These are phyloP conservation scores for Trissolcus basalis DNA, from an alignment of 1,140 invertebrate genomes.

Conservation along the genomic window DNA sequence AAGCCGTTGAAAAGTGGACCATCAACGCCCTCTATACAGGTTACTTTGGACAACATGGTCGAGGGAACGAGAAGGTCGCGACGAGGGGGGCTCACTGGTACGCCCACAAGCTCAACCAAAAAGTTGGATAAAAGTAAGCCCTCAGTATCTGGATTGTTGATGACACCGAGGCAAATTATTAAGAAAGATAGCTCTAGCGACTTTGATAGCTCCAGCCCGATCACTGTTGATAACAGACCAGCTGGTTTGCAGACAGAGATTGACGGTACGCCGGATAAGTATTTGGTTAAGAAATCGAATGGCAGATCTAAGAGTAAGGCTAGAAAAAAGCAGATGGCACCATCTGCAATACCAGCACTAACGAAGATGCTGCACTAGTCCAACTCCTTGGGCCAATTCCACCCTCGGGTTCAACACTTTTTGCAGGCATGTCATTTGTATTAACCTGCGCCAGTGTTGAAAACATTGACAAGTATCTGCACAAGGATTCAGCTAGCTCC, in stretches of 20 bases:
- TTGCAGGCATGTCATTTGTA: slow-evolving; percentile 77
- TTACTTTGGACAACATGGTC: slow-evolving; percentile 68
- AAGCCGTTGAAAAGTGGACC: slow-evolving; percentile 48
- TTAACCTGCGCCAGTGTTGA: slow-evolving; percentile 75
- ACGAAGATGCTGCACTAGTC: slow-evolving; percentile 71
- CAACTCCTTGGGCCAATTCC: slow-evolving; percentile 77
- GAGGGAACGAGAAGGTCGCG: slow-evolving; percentile 66
- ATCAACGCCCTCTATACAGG: slow-evolving; percentile 61
- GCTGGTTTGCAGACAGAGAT: slow-evolving; percentile 75
- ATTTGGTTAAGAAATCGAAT: slow-evolving; percentile 29
- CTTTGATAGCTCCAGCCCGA: too few species aligned
- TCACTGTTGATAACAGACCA: not conserved
- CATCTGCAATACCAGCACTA: too few species aligned
- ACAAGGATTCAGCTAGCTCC: slow-evolving; percentile 33
- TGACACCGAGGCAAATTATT: too few species aligned
- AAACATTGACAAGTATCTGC: slow-evolving; percentile 61
- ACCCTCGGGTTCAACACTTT: slow-evolving; percentile 70
- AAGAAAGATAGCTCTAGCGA: too few species aligned
- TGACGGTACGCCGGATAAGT: slow-evolving; percentile 68
- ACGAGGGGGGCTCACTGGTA: slow-evolving; percentile 14
- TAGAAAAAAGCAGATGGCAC: slow-evolving; percentile 58
- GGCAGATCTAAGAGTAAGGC: slow-evolving; percentile 51
- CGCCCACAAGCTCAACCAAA: slow-evolving; percentile 1
- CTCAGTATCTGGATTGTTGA: too few species aligned
- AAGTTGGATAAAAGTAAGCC: not conserved